Conservation (phyloP, 92 coral and sea anemone species). For the Parazoanthus darwini region DNA sequence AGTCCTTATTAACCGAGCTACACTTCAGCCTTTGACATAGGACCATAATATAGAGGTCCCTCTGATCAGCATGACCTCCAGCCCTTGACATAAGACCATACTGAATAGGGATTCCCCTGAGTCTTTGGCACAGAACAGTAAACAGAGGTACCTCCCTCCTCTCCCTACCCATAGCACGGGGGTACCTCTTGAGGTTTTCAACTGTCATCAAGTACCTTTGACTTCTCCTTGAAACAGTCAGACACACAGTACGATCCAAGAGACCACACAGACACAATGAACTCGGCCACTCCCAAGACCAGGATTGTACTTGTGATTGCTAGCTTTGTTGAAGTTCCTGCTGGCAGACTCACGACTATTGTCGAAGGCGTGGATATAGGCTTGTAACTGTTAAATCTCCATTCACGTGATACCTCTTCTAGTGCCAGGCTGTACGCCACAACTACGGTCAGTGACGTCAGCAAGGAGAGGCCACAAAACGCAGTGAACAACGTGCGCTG, state of each 20-base stretch:
- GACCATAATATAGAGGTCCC: too few species aligned
- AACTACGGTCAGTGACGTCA: conserved; percentile 30
- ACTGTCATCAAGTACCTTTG: background rate
- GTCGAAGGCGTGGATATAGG: conserved; percentile 9
- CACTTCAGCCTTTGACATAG: too few species aligned
- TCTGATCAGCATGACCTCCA: too few species aligned
- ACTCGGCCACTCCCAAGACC: conserved; percentile 7
- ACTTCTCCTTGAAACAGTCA: background rate
- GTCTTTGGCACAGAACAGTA: background rate
- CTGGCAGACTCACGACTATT: background rate
- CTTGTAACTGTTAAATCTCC: conserved; percentile 26
- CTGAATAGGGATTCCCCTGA: background rate
- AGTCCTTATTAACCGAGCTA: too few species aligned
- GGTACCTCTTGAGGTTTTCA: background rate
- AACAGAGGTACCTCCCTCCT: background rate
- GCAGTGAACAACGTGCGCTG: conserved; percentile 3
- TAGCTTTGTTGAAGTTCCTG: background rate
- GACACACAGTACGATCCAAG: conserved; percentile 3
- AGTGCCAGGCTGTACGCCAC: conserved; percentile 42
- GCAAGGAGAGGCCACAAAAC: conserved; percentile 24
- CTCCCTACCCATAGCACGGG: background rate
- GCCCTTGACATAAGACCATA: background rate
- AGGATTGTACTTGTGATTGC: conserved; percentile 17
- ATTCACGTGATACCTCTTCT: conserved; percentile 35
- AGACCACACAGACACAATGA: conserved; percentile 23